Conservation (phyloP, 2,888 invertebrate species). For the Dolichomitus sp. region DNA sequence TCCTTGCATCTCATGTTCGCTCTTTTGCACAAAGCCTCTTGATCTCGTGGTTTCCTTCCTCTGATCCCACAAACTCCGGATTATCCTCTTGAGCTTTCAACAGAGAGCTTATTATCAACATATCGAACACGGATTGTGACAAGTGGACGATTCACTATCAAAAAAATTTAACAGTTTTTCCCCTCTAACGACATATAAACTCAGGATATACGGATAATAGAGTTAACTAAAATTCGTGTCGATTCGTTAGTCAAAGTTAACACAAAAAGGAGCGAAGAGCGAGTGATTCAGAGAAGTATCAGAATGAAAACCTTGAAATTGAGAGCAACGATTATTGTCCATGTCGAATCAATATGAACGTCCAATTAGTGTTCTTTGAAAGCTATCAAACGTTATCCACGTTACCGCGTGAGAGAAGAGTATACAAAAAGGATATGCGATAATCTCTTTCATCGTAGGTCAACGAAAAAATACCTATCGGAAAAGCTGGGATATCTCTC, state of each 20-base stretch:
- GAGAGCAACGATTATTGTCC: slow-evolving; percentile 45
- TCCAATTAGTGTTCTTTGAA: slow-evolving; percentile 19
- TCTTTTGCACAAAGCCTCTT: slow-evolving; percentile 36
- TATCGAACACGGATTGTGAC: slow-evolving; percentile 12
- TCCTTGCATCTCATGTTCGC: slow-evolving; percentile 20
- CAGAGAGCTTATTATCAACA: slow-evolving; percentile 52
- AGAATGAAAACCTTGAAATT: neutral
- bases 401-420: neutral
- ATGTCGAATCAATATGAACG: slow-evolving; percentile 53
- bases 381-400: slow-evolving; percentile 24
- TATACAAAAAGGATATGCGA: neutral
- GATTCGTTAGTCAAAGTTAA: slow-evolving; percentile 32
- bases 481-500: neutral
- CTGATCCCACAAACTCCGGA: slow-evolving; percentile 40
- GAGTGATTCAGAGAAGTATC: neutral
- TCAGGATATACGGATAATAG: neutral
- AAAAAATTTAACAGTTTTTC: neutral
- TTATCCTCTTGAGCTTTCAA: slow-evolving; percentile 39
- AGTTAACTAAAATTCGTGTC: slow-evolving; percentile 50
- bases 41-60: slow-evolving; percentile 34
- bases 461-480: slow-evolving; percentile 12
- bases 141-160: slow-evolving; percentile 2
- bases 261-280: neutral
- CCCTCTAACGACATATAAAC: neutral
- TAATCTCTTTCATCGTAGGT: slow-evolving; percentile 15